These are phyloP conservation scores for Aphaenogaster rudis DNA, from an alignment of 1,140 invertebrate genomes.

Conservation along the genomic window DNA sequence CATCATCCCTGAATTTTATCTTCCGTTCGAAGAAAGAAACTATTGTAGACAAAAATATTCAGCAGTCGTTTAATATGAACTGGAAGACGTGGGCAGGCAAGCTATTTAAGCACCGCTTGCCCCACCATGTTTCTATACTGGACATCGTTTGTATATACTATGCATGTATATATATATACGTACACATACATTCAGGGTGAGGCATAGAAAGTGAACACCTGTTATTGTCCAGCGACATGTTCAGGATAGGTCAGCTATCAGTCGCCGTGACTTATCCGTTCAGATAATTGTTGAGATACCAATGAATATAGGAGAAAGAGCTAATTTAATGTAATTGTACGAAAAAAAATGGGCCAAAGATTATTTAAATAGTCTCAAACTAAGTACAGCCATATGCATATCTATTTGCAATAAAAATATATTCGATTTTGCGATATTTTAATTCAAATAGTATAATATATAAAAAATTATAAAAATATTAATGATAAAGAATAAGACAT, in stretches of 20 bases:
- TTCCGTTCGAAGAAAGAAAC: background rate
- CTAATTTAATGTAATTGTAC: background rate
- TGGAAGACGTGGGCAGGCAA: constrained; percentile 79
- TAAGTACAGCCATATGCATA: background rate
- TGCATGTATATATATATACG: background rate
- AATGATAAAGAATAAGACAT: background rate
- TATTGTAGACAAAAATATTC: constrained; percentile 62
- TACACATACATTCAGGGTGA: constrained; percentile 15
- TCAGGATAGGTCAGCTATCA: constrained; percentile 11
- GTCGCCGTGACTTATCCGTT: background rate
- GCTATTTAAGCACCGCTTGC: constrained; percentile 78
- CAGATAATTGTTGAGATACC: background rate
- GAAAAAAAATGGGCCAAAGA: background rate
- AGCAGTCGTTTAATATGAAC: constrained; percentile 66
- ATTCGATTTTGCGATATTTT: constrained; percentile 4
- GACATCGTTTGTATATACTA: constrained; percentile 1
- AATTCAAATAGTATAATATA: background rate
- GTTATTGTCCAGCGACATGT: constrained; percentile 15
- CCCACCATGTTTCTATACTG: constrained; percentile 50
- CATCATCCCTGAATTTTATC: background rate
- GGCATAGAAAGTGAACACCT: constrained; percentile 24
- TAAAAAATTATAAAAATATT: background rate
- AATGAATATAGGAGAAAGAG: background rate
- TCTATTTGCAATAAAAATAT: background rate
- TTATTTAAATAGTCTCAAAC: background rate